Evolutionary conservation across 2,888 invertebrate genomes (phyloP).

Genomic region (Drosophila merina): DNA sequence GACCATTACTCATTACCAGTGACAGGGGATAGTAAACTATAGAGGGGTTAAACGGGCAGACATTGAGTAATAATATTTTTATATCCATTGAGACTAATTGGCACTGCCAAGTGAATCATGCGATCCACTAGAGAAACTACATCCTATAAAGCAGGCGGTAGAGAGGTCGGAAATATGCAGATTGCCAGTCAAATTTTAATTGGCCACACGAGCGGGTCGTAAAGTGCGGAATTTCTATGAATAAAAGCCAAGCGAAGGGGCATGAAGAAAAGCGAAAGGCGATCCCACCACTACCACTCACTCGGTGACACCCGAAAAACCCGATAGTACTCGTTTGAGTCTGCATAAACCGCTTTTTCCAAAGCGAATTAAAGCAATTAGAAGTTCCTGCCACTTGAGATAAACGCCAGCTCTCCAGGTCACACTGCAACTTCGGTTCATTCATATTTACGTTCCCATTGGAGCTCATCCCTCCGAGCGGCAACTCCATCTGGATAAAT

Average conservation of each 20-base stretch:
- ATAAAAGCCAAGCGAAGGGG: constrained; percentile 22
- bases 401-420: background rate
- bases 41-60: constrained; percentile 7
- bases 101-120: constrained; percentile 61
- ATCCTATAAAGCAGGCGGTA: background rate
- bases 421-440: background rate
- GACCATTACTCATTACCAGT: constrained; percentile 1
- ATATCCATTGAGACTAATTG: constrained; percentile 72
- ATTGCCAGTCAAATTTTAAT: constrained; percentile 60
- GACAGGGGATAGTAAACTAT: too few species aligned
- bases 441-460: constrained; percentile 11
- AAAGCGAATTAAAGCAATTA: background rate
- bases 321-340: background rate
- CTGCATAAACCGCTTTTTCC: background rate
- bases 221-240: constrained; percentile 64
- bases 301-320: background rate
- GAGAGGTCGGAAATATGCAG: constrained; percentile 37
- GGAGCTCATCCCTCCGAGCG: constrained; percentile 11
- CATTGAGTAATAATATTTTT: constrained; percentile 75
- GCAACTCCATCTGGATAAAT: constrained; percentile 42
- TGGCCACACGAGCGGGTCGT: constrained; percentile 72
- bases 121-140: constrained; percentile 37
- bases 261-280: constrained; percentile 36
- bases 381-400: background rate
- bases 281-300: constrained; percentile 22